Evolutionary conservation across 2,113 vertebrate genomes (phyloP).

Genomic region (Mastomys coucha): DNA sequence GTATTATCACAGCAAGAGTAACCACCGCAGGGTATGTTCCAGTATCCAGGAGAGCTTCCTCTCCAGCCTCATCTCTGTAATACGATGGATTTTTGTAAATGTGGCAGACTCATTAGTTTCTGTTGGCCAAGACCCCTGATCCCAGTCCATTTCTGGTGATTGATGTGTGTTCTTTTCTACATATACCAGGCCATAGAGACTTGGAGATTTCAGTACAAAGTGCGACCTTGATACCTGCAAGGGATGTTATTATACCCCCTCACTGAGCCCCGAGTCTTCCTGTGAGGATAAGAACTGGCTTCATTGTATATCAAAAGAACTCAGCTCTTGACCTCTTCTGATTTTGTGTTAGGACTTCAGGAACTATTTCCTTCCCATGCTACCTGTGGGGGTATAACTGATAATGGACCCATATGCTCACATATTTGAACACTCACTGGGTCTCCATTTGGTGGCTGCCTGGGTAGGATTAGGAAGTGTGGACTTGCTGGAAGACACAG

Average conservation of each 20-base stretch:
- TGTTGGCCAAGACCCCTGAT: neutral
- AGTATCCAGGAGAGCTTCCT: neutral
- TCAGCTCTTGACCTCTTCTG: neutral
- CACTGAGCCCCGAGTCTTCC: neutral
- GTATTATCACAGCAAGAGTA: neutral
- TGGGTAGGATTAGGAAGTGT: neutral
- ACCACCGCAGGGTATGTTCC: neutral
- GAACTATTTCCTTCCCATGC: neutral
- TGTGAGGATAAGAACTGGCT: neutral
- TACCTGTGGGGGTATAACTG: neutral
- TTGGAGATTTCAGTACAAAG: neutral
- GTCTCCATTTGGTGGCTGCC: neutral
- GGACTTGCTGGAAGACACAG: neutral
- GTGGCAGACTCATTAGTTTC: neutral
- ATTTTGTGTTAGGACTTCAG: neutral
- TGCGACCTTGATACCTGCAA: neutral
- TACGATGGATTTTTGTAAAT: neutral
- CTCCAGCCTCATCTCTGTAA: neutral
- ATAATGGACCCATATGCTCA: neutral
- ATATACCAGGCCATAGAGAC: neutral
- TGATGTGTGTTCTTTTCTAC: neutral
- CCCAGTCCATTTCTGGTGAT: neutral
- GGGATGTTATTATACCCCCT: neutral
- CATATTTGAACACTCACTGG: neutral
- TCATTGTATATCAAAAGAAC: neutral